phyloP scores from a whole-genome alignment of 2,113 vertebrate species.

The Mesoclemmys tuberculata region DNA sequence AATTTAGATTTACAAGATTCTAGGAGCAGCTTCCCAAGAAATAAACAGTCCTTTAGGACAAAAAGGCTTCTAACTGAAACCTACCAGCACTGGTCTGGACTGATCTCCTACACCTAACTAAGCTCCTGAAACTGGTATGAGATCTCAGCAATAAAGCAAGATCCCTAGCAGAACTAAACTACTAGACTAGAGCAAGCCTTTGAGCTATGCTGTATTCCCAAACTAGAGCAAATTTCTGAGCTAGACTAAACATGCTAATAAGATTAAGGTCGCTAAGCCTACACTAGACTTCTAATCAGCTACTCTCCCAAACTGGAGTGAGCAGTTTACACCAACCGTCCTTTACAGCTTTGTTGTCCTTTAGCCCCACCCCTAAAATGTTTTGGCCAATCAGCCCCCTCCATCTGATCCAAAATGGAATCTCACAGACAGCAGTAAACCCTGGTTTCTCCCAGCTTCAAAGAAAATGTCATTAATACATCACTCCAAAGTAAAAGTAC shows the following conservation, averaged over 20 bases:
- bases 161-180: neutral
- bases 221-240: neutral
- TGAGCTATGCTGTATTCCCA: fast-evolving
- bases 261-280: neutral
- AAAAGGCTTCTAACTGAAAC: neutral
- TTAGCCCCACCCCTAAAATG: neutral
- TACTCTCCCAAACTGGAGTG: fast-evolving
- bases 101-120: slow-evolving; percentile 19
- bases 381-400: neutral
- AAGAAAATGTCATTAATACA: neutral
- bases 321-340: fast-evolving
- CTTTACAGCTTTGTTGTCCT: fast-evolving
- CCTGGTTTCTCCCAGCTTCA: neutral
- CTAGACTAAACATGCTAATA: neutral
- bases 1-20: slow-evolving; percentile 29
- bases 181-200: neutral
- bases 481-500: neutral
- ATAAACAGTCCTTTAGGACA: neutral
- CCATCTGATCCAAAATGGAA: neutral
- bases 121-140: neutral
- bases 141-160: neutral
- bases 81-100: neutral
- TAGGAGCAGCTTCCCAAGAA: slow-evolving; percentile 5
- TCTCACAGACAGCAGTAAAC: neutral
- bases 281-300: neutral